Evolutionary conservation across 64 coral and sea anemone genomes (phyloP).

Genomic region (Astreopora myriophthalma): DNA sequence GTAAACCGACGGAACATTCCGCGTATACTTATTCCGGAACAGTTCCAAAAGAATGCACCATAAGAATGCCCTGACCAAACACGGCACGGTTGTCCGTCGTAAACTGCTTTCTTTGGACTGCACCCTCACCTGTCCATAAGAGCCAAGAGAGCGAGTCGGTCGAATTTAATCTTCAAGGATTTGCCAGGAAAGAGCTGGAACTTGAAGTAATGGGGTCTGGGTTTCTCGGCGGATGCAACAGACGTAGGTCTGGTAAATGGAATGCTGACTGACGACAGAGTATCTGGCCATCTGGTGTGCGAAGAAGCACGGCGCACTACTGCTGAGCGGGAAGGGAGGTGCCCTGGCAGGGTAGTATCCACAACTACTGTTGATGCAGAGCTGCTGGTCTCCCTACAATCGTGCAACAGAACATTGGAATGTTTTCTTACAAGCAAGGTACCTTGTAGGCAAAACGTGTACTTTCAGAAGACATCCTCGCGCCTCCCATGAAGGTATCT

Average conservation of each 20-base stretch:
- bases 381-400: slow-evolving; percentile 91
- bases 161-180: slow-evolving; percentile 91
- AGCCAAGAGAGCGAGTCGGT: slow-evolving; percentile 86
- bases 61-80: too few species aligned
- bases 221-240: slow-evolving; percentile 72
- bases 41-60: too few species aligned
- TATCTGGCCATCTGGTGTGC: slow-evolving; percentile 67
- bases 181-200: slow-evolving; percentile 94
- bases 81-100: too few species aligned
- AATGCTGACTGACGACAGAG: slow-evolving; percentile 67
- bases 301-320: slow-evolving; percentile 45
- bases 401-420: neutral
- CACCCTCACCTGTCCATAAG: slow-evolving; percentile 89
- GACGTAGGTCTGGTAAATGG: slow-evolving; percentile 56
- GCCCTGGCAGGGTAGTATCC: slow-evolving; percentile 5
- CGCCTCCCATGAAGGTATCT: neutral
- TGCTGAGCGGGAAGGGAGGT: slow-evolving; percentile 47
- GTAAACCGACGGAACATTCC: too few species aligned
- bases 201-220: slow-evolving; percentile 88
- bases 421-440: neutral
- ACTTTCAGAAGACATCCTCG: neutral
- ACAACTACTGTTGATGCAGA: slow-evolving; percentile 76
- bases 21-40: too few species aligned
- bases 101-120: neutral
- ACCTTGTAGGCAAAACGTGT: neutral